Base-by-base conservation (phyloP, 2,113 vertebrate genomes). In the Athene noctua region DNA sequence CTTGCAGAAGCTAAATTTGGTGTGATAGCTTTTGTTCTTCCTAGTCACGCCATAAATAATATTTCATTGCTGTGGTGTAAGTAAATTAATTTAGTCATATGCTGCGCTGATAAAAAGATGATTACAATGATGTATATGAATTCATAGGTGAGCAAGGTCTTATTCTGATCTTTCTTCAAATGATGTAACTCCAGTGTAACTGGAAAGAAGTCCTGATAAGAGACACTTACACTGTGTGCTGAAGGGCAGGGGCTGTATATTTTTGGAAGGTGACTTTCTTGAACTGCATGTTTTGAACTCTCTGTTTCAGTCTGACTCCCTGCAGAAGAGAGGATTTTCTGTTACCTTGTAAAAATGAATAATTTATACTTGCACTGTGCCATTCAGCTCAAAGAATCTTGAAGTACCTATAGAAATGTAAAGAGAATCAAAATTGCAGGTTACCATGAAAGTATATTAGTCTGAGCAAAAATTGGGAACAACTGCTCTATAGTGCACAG, bases 401-500 rank as follows among this genome's bases (percentile, higher is more conserved):
- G 2, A 51, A 38, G 19, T 63, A 46, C 19, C 13, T 51, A 5
- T 15, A 84, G 47, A 82, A 91, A 80, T 72, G 54, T 21, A 27
- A 16, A 73, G 19, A 73, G 17, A 5, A 2, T 22, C 1, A 2
- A 15, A 40, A 86, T 84, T 93, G 42, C 29, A 63, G 73, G 34
- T 71, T 62, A 10, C 20, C 11, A 5, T 67, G 44, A 52, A 84
- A 89, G 8, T 30, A 26, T 17, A 15, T 11, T 86, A 46, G 15
- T 30, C 49, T 89, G 32, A 82, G 23, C 14, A 80, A 27, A 89
- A 87, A 67, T 16, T 34, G 30, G 49, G 36, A 87, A 17, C 20
- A 46, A 13, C 44, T 0, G 3, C 46, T 70, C 26, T 65, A 0
- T n/a, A 58, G 40, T 0, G 0, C 16, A 42, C 7, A 47, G 7